Conservation (phyloP, 2,113 vertebrate genomes). For the Felis chaus region DNA sequence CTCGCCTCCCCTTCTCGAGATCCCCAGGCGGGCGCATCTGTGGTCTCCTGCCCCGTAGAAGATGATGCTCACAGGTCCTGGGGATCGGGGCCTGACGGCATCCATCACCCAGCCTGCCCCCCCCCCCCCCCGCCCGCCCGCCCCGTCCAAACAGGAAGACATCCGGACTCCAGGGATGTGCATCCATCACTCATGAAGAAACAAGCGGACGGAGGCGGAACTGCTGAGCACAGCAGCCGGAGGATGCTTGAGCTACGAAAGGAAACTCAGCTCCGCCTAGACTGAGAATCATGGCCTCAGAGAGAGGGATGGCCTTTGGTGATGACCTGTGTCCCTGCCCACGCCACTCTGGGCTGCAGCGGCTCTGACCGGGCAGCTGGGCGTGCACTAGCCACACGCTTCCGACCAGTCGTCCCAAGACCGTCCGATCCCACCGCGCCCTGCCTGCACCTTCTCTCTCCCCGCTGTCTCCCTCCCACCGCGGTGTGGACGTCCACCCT, state of each 20-base stretch:
- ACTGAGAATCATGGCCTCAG: not conserved
- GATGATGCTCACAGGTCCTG: too few species aligned
- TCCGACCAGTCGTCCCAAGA: not conserved
- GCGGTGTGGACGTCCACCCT: not conserved
- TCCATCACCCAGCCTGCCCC: too few species aligned
- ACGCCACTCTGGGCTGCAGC: too few species aligned
- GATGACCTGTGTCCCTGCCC: not conserved
- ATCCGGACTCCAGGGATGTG: too few species aligned
- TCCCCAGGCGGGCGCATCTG: not conserved
- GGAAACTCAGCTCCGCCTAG: not conserved
- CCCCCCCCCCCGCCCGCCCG: rapidly evolving
- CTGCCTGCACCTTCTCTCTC: too few species aligned
- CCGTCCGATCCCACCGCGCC: rapidly evolving
- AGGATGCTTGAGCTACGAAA: too few species aligned
- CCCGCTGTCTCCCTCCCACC: rapidly evolving
- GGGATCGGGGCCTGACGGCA: too few species aligned
- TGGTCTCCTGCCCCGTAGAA: not conserved
- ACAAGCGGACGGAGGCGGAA: not conserved
- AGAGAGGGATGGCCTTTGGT: not conserved
- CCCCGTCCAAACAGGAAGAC: too few species aligned
- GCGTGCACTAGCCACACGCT: too few species aligned
- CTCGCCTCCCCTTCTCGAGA: not conserved
- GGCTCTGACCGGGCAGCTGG: too few species aligned
- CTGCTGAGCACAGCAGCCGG: too few species aligned
- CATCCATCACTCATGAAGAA: too few species aligned